Conservation (phyloP, 2,797 vertebrate genomes). For the Vespertilio murinus region DNA sequence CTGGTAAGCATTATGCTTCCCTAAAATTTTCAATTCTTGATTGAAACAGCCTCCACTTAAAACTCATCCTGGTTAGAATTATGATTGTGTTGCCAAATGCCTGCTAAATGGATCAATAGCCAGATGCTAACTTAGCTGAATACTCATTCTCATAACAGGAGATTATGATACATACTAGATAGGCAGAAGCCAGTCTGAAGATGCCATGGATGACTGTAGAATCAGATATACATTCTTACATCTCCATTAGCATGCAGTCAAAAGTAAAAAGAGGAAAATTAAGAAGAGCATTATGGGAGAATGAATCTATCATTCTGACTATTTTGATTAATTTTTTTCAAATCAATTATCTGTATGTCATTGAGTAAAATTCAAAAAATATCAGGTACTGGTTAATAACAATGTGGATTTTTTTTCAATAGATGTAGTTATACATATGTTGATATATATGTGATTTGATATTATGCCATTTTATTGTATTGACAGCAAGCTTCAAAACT, state of each 20-base stretch:
- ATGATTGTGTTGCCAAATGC: slow-evolving; percentile 40
- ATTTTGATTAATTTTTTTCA: not conserved
- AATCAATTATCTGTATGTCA: not conserved
- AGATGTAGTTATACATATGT: too few species aligned
- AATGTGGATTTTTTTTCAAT: too few species aligned
- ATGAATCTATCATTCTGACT: not conserved
- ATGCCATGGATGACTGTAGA: not conserved
- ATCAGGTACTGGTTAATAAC: too few species aligned
- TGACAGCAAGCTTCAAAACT: too few species aligned
- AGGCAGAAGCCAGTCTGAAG: slow-evolving; percentile 3
- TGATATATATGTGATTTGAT: too few species aligned
- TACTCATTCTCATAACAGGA: slow-evolving; percentile 22
- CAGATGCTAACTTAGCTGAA: slow-evolving; percentile 23
- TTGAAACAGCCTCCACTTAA: slow-evolving; percentile 53
- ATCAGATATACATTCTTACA: not conserved
- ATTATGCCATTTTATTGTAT: too few species aligned
- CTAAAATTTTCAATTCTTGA: slow-evolving; percentile 63
- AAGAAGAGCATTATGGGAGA: not conserved
- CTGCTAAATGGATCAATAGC: slow-evolving; percentile 31
- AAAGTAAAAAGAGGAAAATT: not conserved
- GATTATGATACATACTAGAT: not conserved
- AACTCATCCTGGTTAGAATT: slow-evolving; percentile 49
- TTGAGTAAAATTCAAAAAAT: not conserved
- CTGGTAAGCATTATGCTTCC: slow-evolving; percentile 49
- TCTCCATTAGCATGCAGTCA: not conserved